Evolutionary conservation across 2,888 invertebrate species (phyloP).

Genomic region (Oxycera nigricornis): DNA sequence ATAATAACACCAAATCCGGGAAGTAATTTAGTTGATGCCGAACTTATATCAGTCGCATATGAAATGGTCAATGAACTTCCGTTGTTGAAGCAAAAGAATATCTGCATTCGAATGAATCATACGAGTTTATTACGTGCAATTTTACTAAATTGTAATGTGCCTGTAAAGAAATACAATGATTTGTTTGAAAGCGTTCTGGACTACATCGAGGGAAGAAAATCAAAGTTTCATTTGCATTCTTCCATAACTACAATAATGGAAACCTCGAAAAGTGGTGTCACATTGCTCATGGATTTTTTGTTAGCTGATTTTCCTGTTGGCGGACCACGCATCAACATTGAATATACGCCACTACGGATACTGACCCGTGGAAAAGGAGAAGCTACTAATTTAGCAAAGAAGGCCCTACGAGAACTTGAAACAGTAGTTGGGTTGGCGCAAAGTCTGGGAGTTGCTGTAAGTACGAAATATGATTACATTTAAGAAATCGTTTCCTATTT

Average conservation of each 20-base stretch:
- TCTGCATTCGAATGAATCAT: conserved; percentile 79
- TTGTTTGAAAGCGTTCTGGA: conserved; percentile 57
- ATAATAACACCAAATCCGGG: conserved; percentile 81
- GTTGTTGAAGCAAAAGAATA: conserved; percentile 69
- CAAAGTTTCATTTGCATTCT: conserved; percentile 76
- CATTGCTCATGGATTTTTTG: conserved; percentile 57
- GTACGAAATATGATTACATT: conserved; percentile 53
- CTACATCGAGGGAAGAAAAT: conserved; percentile 66
- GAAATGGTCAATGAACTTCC: conserved; percentile 77
- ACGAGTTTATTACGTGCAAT: conserved; percentile 77
- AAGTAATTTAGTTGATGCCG: conserved; percentile 83
- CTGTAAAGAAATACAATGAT: conserved; percentile 67
- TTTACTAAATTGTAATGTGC: conserved; percentile 80
- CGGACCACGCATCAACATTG: conserved; percentile 55
- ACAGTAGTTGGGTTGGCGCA: conserved; percentile 74
- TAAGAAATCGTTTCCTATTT: background rate
- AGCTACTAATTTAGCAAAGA: conserved; percentile 70
- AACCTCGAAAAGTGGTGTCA: conserved; percentile 59
- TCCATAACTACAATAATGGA: conserved; percentile 72
- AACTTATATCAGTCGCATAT: conserved; percentile 79
- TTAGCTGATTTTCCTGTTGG: conserved; percentile 56
- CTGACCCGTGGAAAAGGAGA: conserved; percentile 75
- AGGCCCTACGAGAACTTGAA: conserved; percentile 78
- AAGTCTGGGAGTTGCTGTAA: conserved; percentile 77
- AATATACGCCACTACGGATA: conserved; percentile 60